These are phyloP conservation scores for Exocentrus adspersus DNA, from an alignment of 2,888 invertebrate species.

Conservation along the genomic window DNA sequence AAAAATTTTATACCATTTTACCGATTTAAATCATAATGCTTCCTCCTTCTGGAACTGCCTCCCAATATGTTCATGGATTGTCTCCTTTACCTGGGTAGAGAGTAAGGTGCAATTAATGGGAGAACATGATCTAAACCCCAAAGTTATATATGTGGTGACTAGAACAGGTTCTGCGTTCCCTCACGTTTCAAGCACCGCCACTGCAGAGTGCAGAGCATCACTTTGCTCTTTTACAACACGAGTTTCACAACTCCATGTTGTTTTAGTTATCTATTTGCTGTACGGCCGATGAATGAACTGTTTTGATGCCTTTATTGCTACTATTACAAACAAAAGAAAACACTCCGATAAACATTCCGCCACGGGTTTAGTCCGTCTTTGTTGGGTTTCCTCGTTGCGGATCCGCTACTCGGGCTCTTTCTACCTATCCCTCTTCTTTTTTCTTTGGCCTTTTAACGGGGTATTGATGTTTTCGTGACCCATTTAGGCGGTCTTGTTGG, in stretches of 20 bases:
- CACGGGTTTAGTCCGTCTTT: slow-evolving; percentile 54
- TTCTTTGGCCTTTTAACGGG: slow-evolving; percentile 44
- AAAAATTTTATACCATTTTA: neutral
- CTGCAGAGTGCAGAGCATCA: slow-evolving; percentile 33
- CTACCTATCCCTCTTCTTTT: slow-evolving; percentile 35
- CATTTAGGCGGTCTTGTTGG: slow-evolving; percentile 36
- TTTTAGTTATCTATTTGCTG: slow-evolving; percentile 59
- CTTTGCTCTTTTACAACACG: slow-evolving; percentile 54
- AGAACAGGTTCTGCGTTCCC: slow-evolving; percentile 18
- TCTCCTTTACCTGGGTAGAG: too few species aligned
- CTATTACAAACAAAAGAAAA: slow-evolving; percentile 59
- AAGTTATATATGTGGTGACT: neutral
- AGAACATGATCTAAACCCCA: too few species aligned
- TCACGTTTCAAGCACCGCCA: slow-evolving; percentile 24
- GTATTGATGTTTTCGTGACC: slow-evolving; percentile 51
- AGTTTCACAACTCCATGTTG: slow-evolving; percentile 57
- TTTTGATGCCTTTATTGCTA: slow-evolving; percentile 61
- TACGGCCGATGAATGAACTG: slow-evolving; percentile 60
- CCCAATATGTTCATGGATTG: too few species aligned
- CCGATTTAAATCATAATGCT: too few species aligned
- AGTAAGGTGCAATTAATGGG: too few species aligned
- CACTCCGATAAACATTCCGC: slow-evolving; percentile 57
- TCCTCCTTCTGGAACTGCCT: too few species aligned
- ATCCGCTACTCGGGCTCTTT: slow-evolving; percentile 42
- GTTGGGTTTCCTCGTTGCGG: slow-evolving; percentile 41